Base-by-base conservation (phyloP, 2,888 invertebrate species). In the Omphaloscelis lunosa region DNA sequence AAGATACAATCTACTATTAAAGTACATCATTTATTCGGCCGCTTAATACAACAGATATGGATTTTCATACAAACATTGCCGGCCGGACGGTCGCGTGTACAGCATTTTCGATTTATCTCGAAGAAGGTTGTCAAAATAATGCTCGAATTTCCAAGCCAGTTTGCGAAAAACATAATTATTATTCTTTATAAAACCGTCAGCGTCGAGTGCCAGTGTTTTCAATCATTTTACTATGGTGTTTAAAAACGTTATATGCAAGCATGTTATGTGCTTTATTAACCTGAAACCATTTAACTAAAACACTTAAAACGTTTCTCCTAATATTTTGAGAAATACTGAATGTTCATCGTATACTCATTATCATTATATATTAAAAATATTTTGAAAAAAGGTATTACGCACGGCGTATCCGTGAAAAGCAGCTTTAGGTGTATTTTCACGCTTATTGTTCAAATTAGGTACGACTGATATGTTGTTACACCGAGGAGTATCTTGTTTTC, bases 231-330 rank as follows among this genome's bases (percentile, higher is more conserved):
- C 23, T 27, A 9, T 11, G 20, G 4, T 48, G 11, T 48, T 59
- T 61, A 51, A 61, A n/a, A 74, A 41, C 7, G 6, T n/a, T 17
- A 41, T 29, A 41, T 34, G 34, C 34, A 34, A 12, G 29, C 29
- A 27, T 51, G 34, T 53, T 77, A 7, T 72, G 48, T 72, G 48
- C 39, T 58, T 58, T 51, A 63, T 48, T 51, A 51, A 27, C 5
- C 4, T 56, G 7, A 63, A 72, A 29, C 8, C 41, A 72, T 79
- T 56, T 62, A 59, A 41, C 20, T n/a, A n/a, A 20, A 41, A 29
- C 20, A n/a, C 17, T 34, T 1, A 11, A 29, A 48, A 1, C 17
- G 39, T 48, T 27, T 48, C 3, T 20, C 12, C 12, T 53, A 23
- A n/a, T 0, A 12, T n/a, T 59, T 41, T 48, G 29, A 41, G 20